Evolutionary conservation across 2,797 vertebrate species (phyloP), one percentile per base, ranked within the genome.

Genomic region (Falco naumanni): DNA sequence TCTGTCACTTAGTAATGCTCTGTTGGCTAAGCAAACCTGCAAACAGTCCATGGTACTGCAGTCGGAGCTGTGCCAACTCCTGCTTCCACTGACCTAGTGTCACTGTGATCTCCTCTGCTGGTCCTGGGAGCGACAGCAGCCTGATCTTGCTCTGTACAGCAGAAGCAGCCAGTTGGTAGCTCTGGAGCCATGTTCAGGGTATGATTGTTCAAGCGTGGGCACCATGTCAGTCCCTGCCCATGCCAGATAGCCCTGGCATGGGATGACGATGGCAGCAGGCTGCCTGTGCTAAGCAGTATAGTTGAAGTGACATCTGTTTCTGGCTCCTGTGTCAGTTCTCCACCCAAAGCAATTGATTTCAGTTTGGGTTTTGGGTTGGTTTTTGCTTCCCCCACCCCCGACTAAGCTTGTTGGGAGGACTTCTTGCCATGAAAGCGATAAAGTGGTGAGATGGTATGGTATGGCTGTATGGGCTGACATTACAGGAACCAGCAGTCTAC

Each of bases 51-150:
- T 19, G 53, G 43, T 22, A 4, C 13, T 25, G 59, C 12, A 0
- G 13, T 4, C 6, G 50, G 85, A 50, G 15, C 70, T 51, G 39
- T 10, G 18, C 64, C 59, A 29, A 10, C 13, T 79, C 34, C 34
- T 74, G 47, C 56, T 41, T 39, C 22, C 22, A 7, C 33, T 34
- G 47, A 13, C 37, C 7, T 24, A 5, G 6, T 7, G n/a, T 24
- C 17, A 1, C 18, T 41, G 0, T 0, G 2, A 29, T 7, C 22
- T 12, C 28, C 51, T 17, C 5, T 29, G 34, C 4, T 29, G 24
- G 72, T n/a, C 66, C 50, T 19, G 41, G 8, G 3, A 12, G 21
- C 5, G 5, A 1, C 13, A 29, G 60, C 47, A 81, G 48, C 61
- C 61, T 3, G 29, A 7, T 22, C 59, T 31, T 10, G 47, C 70